These are phyloP conservation scores for Guaruba guarouba DNA, from an alignment of 2,113 vertebrate genomes.

Conservation along the genomic window DNA sequence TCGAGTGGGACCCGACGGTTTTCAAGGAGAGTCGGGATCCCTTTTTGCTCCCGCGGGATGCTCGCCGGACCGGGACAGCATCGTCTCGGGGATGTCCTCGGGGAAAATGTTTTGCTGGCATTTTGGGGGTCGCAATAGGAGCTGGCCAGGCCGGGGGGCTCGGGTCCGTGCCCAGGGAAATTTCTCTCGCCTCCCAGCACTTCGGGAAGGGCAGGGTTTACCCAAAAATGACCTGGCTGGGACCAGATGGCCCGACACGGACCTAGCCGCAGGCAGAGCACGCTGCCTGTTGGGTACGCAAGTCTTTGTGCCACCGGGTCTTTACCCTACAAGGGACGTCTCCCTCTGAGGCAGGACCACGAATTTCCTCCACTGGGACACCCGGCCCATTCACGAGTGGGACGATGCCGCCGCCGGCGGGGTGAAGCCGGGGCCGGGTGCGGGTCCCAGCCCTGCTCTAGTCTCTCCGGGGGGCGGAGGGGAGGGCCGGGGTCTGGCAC, in stretches of 20 bases:
- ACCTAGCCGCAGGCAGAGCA: not conserved
- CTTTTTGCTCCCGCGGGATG: not conserved
- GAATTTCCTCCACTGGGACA: not conserved
- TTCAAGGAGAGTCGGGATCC: not conserved
- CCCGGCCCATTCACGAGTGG: not conserved
- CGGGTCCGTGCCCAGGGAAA: not conserved
- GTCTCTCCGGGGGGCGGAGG: too few species aligned
- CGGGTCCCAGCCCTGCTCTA: too few species aligned
- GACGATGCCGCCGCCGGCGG: rapidly evolving
- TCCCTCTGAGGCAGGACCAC: not conserved
- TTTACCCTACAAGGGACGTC: not conserved
- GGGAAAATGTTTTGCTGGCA: not conserved
- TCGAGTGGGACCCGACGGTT: not conserved
- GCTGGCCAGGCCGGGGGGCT: not conserved
- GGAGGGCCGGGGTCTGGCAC: too few species aligned
- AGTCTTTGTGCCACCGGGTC: not conserved
- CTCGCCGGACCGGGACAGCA: not conserved
- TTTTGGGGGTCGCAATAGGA: not conserved
- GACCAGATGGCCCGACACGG: not conserved
- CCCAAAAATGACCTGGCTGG: not conserved
- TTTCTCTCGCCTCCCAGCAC: not conserved
- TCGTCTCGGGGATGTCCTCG: not conserved
- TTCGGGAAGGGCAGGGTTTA: not conserved
- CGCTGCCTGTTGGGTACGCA: not conserved
- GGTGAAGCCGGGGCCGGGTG: not conserved